Percentiles rank a stretch among this genome's conserved stretches.
phyloP scores from a whole-genome alignment of 2,888 invertebrate species.

The Pyrochroa serraticornis region DNA sequence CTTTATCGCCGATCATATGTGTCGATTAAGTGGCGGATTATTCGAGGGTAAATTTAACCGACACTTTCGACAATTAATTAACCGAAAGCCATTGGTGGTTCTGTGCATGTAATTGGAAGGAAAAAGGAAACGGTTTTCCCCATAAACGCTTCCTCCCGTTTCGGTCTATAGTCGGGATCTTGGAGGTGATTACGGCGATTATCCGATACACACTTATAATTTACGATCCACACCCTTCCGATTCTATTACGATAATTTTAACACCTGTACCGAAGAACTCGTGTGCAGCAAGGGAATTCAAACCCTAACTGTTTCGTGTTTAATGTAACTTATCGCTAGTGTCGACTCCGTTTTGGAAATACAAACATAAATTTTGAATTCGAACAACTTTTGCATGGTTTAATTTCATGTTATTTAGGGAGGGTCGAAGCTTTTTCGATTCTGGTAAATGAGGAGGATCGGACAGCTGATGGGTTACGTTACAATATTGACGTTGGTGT shows the following conservation, averaged over 20 bases:
- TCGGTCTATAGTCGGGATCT: constrained; percentile 17
- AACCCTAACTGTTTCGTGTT: constrained; percentile 21
- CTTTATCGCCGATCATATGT: constrained; percentile 10
- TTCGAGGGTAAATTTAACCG: not conserved
- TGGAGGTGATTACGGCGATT: constrained; percentile 44
- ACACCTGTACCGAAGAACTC: constrained; percentile 51
- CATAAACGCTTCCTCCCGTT: constrained; percentile 33
- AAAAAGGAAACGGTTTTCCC: constrained; percentile 28
- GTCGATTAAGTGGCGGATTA: not conserved
- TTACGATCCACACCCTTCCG: constrained; percentile 55
- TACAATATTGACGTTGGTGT: constrained; percentile 18
- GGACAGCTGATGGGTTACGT: constrained; percentile 28
- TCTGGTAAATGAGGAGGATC: constrained; percentile 29
- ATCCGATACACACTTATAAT: constrained; percentile 50
- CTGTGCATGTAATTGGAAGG: constrained; percentile 24
- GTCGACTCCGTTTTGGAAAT: constrained; percentile 9
- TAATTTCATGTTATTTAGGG: constrained; percentile 27
- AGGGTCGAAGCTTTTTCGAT: constrained; percentile 27
- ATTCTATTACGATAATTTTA: constrained; percentile 57
- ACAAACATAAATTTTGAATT: too few relatives aligned
- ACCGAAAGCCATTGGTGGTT: constrained; percentile 14
- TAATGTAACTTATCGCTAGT: constrained; percentile 11
- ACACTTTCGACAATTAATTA: constrained; percentile 2
- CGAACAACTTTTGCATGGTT: constrained; percentile 36
- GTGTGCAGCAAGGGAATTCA: constrained; percentile 29